phyloP scores from a whole-genome alignment of 2,113 vertebrate species.

The Mus spicilegus region DNA sequence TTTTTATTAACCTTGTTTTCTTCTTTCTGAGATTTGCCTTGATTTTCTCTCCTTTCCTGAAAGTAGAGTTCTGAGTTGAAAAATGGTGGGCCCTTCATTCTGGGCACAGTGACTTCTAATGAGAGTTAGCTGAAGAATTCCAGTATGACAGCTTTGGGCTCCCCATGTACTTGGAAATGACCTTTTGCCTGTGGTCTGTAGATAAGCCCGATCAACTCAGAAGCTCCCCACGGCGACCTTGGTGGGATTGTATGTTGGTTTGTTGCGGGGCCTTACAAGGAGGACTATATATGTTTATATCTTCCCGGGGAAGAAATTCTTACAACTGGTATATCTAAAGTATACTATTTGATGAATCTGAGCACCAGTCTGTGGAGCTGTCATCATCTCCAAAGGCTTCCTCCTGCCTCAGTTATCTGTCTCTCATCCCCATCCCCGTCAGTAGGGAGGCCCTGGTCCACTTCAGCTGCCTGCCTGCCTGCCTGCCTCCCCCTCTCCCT shows the following conservation, averaged over 20 bases:
- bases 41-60: conserved; percentile 38
- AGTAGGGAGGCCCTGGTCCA: background rate
- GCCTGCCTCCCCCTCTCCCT: background rate
- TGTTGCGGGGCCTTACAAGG: background rate
- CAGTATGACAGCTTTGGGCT: background rate
- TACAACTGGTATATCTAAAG: no score
- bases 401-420: background rate
- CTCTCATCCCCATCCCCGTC: no score
- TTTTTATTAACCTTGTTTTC: conserved; percentile 16
- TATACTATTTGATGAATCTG: background rate
- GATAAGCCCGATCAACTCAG: background rate
- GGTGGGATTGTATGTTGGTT: background rate
- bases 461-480: background rate
- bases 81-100: background rate
- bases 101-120: background rate
- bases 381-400: background rate
- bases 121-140: background rate
- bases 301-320: background rate
- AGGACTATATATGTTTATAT: background rate
- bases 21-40: conserved; percentile 41
- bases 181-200: no score
- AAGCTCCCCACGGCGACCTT: background rate
- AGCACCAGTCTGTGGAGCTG: background rate
- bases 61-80: background rate
- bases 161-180: background rate